These are phyloP conservation scores for Astur gentilis DNA, from an alignment of 2,113 vertebrate genomes.

Conservation along the genomic window DNA sequence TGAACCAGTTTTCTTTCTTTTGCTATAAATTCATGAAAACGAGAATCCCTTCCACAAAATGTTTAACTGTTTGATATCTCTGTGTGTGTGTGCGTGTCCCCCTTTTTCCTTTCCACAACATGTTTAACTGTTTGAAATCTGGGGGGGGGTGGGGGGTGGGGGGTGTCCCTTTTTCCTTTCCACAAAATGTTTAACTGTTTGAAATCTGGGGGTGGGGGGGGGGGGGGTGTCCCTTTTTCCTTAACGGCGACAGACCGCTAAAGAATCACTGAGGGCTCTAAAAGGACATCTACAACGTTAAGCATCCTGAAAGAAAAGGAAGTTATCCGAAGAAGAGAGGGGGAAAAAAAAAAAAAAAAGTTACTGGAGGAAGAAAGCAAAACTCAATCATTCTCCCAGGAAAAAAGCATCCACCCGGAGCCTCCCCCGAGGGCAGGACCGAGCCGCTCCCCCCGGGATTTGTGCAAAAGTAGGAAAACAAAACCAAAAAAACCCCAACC, in stretches of 20 bases:
- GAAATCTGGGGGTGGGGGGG: too few relatives aligned
- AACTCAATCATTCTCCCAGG: not conserved
- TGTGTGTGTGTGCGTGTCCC: too few relatives aligned
- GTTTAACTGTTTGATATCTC: too few relatives aligned
- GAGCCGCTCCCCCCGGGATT: not conserved
- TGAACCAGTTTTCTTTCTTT: not conserved
- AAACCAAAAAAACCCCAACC: too few relatives aligned
- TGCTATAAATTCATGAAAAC: not conserved
- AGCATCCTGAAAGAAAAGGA: not conserved
- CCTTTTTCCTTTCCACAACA: not conserved
- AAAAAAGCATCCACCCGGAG: not conserved
- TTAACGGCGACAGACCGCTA: not conserved
- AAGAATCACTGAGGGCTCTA: not conserved
- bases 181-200: too few relatives aligned
- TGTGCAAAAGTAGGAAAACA: too few relatives aligned
- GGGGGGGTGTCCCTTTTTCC: not conserved
- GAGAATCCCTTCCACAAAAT: too few relatives aligned
- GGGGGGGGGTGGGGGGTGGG: too few relatives aligned
- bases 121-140: not conserved
- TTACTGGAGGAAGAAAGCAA: too few relatives aligned
- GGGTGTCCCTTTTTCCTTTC: not conserved
- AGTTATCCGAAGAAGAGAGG: not conserved
- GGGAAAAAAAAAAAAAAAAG: not conserved
- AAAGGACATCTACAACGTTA: not conserved
- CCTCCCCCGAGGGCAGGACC: not conserved